Conservation (phyloP, 1,140 invertebrate genomes). For the Brachionus sp. region DNA sequence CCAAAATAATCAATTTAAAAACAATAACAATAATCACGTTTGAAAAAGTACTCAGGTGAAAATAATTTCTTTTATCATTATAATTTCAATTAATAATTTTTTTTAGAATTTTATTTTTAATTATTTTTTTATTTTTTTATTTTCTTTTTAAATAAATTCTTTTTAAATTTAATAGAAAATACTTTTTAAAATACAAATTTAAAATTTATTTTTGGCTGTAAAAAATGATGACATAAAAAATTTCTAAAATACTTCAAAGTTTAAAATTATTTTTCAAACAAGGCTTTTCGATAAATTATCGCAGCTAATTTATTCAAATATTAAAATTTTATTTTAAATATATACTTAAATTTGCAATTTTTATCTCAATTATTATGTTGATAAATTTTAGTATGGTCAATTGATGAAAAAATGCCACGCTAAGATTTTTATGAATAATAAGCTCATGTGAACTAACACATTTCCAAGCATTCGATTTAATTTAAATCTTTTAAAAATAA, state of each 20-base stretch:
- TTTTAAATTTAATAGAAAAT: no score
- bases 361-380: not conserved
- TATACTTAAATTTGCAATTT: conserved; percentile 5
- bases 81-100: no score
- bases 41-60: no score
- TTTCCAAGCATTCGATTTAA: not conserved
- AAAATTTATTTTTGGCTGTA: no score
- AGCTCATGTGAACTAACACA: not conserved
- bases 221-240: not conserved
- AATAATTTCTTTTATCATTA: no score
- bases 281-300: no score
- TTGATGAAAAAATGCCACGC: not conserved
- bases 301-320: not conserved
- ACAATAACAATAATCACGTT: no score
- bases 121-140: no score
- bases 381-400: not conserved
- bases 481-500: not conserved
- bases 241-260: not conserved
- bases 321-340: not conserved
- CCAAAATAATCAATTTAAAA: no score
- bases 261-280: not conserved
- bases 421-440: not conserved
- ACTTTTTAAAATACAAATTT: no score
- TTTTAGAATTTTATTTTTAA: no score
- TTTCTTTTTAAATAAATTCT: no score